A percentile compares a stretch with the other conserved stretches of the same genome.
phyloP scores from a whole-genome alignment of 2,888 invertebrate genomes.

The Melitaea athalia region DNA sequence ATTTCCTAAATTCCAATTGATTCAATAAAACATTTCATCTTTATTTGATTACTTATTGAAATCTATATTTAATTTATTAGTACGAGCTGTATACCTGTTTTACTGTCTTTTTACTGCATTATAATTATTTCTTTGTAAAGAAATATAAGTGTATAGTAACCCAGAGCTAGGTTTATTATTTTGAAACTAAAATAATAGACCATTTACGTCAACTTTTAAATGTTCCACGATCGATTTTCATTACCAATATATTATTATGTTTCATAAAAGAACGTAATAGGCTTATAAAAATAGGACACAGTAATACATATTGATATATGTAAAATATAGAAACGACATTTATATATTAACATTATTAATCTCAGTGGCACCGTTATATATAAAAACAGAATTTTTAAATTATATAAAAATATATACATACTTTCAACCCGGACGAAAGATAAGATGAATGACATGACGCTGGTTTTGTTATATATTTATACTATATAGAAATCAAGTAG shows the following conservation, averaged over 20 bases:
- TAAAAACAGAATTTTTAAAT: constrained; percentile 1
- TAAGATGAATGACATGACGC: constrained; percentile 2
- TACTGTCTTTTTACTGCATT: too few species aligned
- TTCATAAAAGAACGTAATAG: neutral
- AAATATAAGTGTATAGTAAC: too few species aligned
- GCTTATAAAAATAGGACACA: neutral
- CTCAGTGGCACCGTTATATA: constrained; percentile 13
- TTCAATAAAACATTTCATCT: too few species aligned
- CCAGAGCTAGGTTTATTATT: too few species aligned
- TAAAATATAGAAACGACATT: neutral
- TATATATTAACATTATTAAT: constrained; percentile 10
- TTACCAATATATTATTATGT: neutral
- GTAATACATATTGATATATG: too few species aligned
- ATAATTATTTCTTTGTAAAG: too few species aligned
- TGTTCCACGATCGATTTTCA: too few species aligned
- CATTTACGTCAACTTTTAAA: neutral
- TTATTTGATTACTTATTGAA: too few species aligned
- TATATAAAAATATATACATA: neutral
- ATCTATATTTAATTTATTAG: too few species aligned
- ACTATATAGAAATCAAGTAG: constrained; percentile 6
- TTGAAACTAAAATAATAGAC: neutral
- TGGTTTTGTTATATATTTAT: neutral
- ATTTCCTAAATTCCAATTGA: too few species aligned
- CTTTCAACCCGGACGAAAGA: neutral
- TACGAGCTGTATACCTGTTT: too few species aligned